These are phyloP conservation scores for Lithobates pipiens DNA, from an alignment of 2,797 vertebrate genomes.

Conservation along the genomic window DNA sequence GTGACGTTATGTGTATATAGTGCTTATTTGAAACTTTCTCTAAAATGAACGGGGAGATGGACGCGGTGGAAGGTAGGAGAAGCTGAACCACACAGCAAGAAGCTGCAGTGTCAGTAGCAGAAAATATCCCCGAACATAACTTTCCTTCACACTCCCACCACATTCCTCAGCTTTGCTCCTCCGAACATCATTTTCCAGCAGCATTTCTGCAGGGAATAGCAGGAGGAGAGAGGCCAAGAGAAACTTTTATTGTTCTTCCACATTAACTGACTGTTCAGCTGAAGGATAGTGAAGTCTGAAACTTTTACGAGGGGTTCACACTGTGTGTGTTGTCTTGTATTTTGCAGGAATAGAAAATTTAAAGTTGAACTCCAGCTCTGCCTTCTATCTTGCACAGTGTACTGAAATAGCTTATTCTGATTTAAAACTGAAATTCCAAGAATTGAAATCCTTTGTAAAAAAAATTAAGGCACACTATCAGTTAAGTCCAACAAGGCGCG, in stretches of 20 bases:
- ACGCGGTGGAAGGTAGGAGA: neutral
- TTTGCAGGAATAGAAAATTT: no score
- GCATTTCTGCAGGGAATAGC: slow-evolving; percentile 21
- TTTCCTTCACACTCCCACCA: slow-evolving; percentile 16
- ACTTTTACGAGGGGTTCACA: neutral
- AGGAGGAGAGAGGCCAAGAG: slow-evolving; percentile 8
- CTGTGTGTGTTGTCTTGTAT: neutral
- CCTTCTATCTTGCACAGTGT: no score
- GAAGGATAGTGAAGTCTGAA: neutral
- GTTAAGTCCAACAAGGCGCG: no score
- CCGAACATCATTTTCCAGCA: slow-evolving; percentile 11
- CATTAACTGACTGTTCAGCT: neutral
- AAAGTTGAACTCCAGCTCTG: no score
- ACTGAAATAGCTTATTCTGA: no score
- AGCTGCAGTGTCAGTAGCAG: slow-evolving; percentile 18
- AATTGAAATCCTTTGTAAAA: no score
- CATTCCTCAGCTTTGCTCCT: neutral
- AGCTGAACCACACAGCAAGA: slow-evolving; percentile 16
- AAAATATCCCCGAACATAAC: neutral
- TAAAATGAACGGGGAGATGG: neutral
- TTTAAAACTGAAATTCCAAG: no score
- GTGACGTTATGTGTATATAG: neutral
- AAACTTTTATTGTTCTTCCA: slow-evolving; percentile 10
- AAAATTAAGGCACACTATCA: no score
- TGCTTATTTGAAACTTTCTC: neutral